Evolutionary conservation across 2,888 invertebrate genomes (phyloP).

Genomic region (Lithosia quadra): DNA sequence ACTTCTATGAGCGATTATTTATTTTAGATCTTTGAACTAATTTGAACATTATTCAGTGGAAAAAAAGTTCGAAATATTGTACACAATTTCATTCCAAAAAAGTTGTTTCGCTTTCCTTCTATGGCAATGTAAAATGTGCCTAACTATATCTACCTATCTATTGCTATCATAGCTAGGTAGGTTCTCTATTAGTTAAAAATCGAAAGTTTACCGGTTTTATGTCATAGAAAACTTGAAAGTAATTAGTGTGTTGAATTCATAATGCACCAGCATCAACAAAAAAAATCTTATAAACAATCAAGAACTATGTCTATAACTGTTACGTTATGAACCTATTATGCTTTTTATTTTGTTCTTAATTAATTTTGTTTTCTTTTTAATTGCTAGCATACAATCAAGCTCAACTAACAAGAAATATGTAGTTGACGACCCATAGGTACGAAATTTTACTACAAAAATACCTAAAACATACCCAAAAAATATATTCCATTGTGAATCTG

Average conservation of each 20-base stretch:
- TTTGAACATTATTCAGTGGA: background rate
- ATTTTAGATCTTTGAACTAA: background rate
- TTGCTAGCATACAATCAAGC: no score
- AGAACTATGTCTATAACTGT: slow-evolving; percentile 14
- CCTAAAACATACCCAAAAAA: no score
- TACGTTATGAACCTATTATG: background rate
- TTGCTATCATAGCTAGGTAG: slow-evolving; percentile 27
- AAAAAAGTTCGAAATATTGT: background rate
- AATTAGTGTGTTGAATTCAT: slow-evolving; percentile 43
- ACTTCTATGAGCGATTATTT: background rate
- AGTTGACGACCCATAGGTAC: no score
- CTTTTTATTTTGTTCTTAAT: no score
- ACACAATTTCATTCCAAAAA: background rate
- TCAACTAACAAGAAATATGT: no score
- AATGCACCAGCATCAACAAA: slow-evolving; percentile 27
- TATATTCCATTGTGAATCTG: no score
- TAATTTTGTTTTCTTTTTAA: no score
- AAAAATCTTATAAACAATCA: slow-evolving; percentile 24
- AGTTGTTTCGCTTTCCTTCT: background rate
- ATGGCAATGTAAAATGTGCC: background rate
- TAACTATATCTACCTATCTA: slow-evolving; percentile 24
- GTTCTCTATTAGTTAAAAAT: slow-evolving; percentile 40
- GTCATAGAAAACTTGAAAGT: slow-evolving; percentile 41
- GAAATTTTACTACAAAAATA: no score
- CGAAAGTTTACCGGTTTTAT: slow-evolving; percentile 46